Base-by-base conservation (phyloP, 2,113 vertebrate genomes). In the Catharus fuscescens region DNA sequence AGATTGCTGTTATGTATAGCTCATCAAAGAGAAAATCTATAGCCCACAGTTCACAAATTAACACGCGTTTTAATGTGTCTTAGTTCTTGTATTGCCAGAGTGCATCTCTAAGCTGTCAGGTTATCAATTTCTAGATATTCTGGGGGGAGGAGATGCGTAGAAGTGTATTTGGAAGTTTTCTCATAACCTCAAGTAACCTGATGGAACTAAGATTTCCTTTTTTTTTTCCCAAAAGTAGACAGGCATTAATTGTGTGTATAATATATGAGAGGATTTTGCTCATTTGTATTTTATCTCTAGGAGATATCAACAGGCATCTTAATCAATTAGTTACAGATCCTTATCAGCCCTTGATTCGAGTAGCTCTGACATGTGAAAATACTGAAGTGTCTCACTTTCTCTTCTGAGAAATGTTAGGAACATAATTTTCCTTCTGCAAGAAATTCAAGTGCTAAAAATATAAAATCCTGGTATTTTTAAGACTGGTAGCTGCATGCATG, bases 401-500 rank as follows among this genome's bases (percentile, higher is more conserved):
- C 44, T 95, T 94, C 62, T 79, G 52, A 76, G 47, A 65, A 81
- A 50, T 38, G 42, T 59, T 87, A 86, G 45, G 20, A 32, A 10
- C 44, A 20, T 59, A 18, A 73, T 90, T 92, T 85, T 83, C 29
- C n/a, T 82, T 90, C 79, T 77, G 54, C 85, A 64, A 52, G 80
- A 74, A 71, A 87, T 86, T 94, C 34, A 71, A 83, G 62, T 38
- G 52, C 90, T 93, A 80, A 90, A 95, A 93, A 77, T 88, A 61
- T 7, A 4, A 91, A 91, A 81, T 89, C 45, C 10, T 85, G 54
- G 19, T 89, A 76, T 45, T 87, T 94, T 92, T 34, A 53, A 85
- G 54, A 6, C 66, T 88, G 66, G 26, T 90, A 85, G 74, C 73
- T 92, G 45, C 73, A 42, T 77, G 36, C 61, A 26, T 72, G 70